Conservation (phyloP, 1,140 invertebrate species). For the Dendroctonus valens region DNA sequence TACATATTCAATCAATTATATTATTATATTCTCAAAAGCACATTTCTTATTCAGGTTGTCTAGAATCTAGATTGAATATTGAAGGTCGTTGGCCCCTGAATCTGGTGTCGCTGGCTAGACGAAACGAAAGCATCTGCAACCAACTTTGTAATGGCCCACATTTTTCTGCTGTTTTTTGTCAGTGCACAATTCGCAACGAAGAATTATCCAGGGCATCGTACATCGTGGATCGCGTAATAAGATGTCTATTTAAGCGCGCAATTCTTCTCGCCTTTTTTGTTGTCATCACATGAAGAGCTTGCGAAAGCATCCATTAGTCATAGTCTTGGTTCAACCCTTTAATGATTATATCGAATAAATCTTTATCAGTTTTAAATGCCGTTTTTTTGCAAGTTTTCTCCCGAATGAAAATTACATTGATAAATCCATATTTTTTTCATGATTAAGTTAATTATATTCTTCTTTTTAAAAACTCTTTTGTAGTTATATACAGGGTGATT, state of each 20-base stretch:
- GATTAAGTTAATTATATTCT: too few species aligned
- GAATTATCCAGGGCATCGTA: conserved; percentile 24
- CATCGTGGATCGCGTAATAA: conserved; percentile 13
- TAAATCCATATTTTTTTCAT: too few species aligned
- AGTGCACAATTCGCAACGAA: neutral
- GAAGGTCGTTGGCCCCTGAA: conserved; percentile 19
- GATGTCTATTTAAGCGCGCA: conserved; percentile 1
- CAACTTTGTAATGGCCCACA: conserved; percentile 23
- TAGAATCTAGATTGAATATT: conserved; percentile 25
- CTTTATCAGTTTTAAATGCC: too few species aligned
- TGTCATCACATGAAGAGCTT: neutral
- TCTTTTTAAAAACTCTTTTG: too few species aligned
- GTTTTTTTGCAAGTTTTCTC: too few species aligned
- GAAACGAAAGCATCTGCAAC: conserved; percentile 27
- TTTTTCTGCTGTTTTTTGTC: conserved; percentile 21
- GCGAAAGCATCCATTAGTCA: neutral
- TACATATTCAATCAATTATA: neutral
- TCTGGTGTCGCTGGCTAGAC: conserved; percentile 22
- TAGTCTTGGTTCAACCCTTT: neutral
- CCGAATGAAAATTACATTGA: too few species aligned
- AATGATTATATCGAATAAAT: neutral
- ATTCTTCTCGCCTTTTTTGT: neutral
- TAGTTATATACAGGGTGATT: too few species aligned
- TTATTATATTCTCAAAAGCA: neutral
- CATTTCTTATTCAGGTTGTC: conserved; percentile 22